Evolutionary conservation across 2,797 vertebrate species (phyloP).

Genomic region (Poeciliopsis gracilis): DNA sequence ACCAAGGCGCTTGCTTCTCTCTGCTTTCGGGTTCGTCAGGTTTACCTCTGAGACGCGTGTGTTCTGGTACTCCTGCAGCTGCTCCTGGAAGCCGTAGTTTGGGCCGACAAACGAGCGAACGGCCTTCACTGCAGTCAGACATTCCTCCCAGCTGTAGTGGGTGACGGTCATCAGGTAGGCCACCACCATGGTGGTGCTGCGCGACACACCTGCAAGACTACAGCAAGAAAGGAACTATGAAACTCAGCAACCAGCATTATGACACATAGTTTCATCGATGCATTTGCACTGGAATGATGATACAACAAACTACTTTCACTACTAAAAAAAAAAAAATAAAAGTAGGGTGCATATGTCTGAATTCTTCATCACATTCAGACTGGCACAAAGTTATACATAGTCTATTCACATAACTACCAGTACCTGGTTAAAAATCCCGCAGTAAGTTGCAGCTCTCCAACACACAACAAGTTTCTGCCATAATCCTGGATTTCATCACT

Average conservation of each 20-base stretch:
- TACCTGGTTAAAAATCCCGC: not conserved
- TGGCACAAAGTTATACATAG: not conserved
- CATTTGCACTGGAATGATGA: not conserved
- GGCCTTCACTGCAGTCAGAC: slow-evolving; percentile 85
- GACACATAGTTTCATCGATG: not conserved
- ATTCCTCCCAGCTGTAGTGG: slow-evolving; percentile 84
- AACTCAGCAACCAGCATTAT: not conserved
- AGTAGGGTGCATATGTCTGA: not conserved
- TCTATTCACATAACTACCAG: not conserved
- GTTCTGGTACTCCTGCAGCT: slow-evolving; percentile 88
- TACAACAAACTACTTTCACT: not conserved
- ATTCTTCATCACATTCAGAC: not conserved
- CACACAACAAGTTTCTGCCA: not conserved
- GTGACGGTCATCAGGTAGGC: slow-evolving; percentile 93
- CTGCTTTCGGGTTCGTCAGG: not conserved
- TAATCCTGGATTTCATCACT: not conserved
- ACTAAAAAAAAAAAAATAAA: not conserved
- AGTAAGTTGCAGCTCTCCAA: not conserved
- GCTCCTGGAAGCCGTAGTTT: slow-evolving; percentile 90
- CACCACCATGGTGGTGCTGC: slow-evolving; percentile 89
- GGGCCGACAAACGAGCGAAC: slow-evolving; percentile 86
- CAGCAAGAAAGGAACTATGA: slow-evolving; percentile 2
- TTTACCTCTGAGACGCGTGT: slow-evolving; percentile 85
- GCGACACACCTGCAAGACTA: slow-evolving; percentile 90
- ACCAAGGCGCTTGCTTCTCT: not conserved